Conservation (phyloP, 2,888 invertebrate species). For the Lacanobia oleracea region DNA sequence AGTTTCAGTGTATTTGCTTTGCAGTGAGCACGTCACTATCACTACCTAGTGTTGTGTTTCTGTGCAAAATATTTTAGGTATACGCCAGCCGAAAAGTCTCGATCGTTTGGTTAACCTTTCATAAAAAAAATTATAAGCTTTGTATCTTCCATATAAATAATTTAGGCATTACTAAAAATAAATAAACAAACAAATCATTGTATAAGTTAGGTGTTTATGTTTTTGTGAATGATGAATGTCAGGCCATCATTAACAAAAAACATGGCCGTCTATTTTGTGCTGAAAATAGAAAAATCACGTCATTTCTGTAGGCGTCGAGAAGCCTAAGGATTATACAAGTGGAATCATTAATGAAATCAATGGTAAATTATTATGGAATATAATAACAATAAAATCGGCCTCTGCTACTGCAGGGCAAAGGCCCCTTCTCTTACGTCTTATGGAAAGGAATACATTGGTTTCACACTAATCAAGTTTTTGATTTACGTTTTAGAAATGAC, state of each 20-base stretch:
- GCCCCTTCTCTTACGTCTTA: not conserved
- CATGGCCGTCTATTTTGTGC: not conserved
- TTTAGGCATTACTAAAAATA: not conserved
- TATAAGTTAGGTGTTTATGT: not conserved
- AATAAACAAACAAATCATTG: not conserved
- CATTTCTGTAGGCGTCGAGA: slow-evolving; percentile 33
- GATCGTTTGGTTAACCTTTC: not conserved
- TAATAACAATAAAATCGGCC: not conserved
- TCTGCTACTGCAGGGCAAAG: not conserved
- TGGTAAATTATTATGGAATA: slow-evolving; percentile 6
- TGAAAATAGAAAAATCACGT: slow-evolving; percentile 29
- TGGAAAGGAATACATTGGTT: not conserved
- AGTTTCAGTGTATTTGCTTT: too few relatives aligned
- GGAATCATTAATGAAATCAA: slow-evolving; percentile 8
- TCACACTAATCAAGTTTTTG: not conserved
- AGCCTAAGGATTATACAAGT: slow-evolving; percentile 2
- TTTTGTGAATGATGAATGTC: slow-evolving; percentile 18
- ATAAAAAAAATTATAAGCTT: not conserved
- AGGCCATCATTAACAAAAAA: too few relatives aligned
- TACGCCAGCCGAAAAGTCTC: slow-evolving; percentile 4
- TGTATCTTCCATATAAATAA: not conserved
- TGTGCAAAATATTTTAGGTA: not conserved
- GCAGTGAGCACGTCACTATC: not conserved
- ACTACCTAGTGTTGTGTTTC: not conserved
- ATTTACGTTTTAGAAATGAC: not conserved